phyloP scores from a whole-genome alignment of 2,797 vertebrate genomes.

The Acrocephalus scirpaceus region DNA sequence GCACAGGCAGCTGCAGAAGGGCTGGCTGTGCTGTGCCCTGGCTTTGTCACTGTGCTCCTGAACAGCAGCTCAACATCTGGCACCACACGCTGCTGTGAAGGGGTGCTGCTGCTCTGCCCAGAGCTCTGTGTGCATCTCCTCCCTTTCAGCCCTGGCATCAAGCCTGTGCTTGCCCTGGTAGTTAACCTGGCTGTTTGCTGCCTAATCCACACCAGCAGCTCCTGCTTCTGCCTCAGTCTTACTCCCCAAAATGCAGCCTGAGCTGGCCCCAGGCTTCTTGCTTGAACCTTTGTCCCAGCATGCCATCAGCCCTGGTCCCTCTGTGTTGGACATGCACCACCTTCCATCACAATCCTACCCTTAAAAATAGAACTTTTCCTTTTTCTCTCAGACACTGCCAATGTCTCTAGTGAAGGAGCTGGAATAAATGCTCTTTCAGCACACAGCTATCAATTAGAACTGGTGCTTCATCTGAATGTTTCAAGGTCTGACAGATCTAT shows the following conservation, averaged over 20 bases:
- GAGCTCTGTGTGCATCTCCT: neutral
- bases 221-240: neutral
- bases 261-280: neutral
- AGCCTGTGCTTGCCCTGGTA: neutral
- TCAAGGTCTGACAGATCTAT: slow-evolving; percentile 1
- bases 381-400: neutral
- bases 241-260: neutral
- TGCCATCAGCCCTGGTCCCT: neutral
- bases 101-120: neutral
- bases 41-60: neutral
- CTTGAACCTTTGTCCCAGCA: neutral
- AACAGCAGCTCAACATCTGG: rapidly evolving
- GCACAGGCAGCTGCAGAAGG: rapidly evolving
- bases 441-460: neutral
- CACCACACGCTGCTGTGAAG: rapidly evolving
- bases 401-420: neutral
- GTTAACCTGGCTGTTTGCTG: neutral
- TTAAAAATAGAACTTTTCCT: neutral
- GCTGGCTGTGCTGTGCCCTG: rapidly evolving
- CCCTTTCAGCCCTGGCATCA: neutral
- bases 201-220: neutral
- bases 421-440: neutral
- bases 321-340: rapidly evolving
- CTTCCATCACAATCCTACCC: neutral
- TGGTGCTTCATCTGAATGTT: neutral